Evolutionary conservation across 2,113 vertebrate species (phyloP), one percentile per base, ranked within the genome.

Genomic region (Plectropomus leopardus): DNA sequence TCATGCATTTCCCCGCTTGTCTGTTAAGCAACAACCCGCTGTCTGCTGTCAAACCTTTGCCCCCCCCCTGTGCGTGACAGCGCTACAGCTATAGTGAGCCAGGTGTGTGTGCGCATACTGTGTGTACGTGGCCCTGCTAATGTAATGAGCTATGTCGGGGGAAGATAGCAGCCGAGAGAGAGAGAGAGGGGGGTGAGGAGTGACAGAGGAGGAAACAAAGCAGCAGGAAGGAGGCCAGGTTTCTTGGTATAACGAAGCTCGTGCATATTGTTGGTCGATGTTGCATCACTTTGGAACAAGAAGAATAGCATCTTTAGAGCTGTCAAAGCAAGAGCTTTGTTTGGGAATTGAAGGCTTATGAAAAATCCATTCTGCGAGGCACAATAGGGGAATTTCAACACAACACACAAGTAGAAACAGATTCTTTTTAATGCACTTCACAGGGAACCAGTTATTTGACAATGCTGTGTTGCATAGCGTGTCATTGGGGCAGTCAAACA

Each of bases 1-100:
- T 81, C 87, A 88, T 71, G 74, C 45, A 71, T 86, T 89, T 71
- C 80, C 72, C 76, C 21, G 75, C 81, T 69, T 81, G 87, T 89
- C 90, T 86, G 90, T 90, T 82, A 72, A 86, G 86, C 71, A 90
- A 85, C 84, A 78, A 82, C 84, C 60, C 64, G 65, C 70, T 82
- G 86, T 82, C 86, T 82, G 77, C 84, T 87, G 84, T 88, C 90
- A 92, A 42, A 86, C 88, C 87, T 81, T 78, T 55, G 40, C 82
- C 80, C 76, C 36, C 36, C 32, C 58, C 75, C 32, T 5, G 26
- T 76, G 68, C 6, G 11, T 82, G 76, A 3, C 72, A 64, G 70
- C 30, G 4, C 40, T 19, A 42, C 53, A 61, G 72, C 83, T 75
- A 44, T 28, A 76, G 78, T 77, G 50, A 85, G 69, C 66, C 61